Conservation (phyloP, 2,113 vertebrate species). For the Clarias batrachus region DNA sequence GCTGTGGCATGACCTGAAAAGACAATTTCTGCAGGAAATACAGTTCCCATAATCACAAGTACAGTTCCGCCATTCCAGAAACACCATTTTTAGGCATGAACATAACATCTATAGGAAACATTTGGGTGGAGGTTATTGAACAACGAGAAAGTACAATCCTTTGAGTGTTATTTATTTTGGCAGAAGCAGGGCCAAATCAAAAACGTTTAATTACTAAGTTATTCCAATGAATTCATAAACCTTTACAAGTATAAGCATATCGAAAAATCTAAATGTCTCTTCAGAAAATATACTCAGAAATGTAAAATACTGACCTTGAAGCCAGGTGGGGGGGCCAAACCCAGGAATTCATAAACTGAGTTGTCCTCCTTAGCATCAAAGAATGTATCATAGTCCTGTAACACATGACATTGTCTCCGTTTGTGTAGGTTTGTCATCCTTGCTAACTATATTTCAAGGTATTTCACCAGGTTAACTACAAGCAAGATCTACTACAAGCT, state of each 20-base stretch:
- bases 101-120: background rate
- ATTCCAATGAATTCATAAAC: background rate
- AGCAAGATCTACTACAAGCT: background rate
- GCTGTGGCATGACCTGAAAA: background rate
- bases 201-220: background rate
- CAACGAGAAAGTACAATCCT: background rate
- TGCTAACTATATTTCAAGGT: background rate
- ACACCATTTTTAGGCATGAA: background rate
- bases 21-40: background rate
- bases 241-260: background rate
- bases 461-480: background rate
- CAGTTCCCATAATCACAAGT: background rate
- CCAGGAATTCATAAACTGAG: constrained; percentile 88
- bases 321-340: constrained; percentile 87
- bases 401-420: constrained; percentile 4
- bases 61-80: background rate
- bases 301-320: constrained; percentile 80
- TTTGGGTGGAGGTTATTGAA: background rate
- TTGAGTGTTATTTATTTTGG: background rate
- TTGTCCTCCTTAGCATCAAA: constrained; percentile 98
- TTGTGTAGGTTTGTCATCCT: background rate
- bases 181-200: background rate
- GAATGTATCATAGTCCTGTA: constrained; percentile 96
- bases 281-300: background rate
- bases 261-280: background rate